These are phyloP conservation scores for Theonella swinhoei DNA, from an alignment of 37 sponge, comb jelly and placozoan species.

Conservation along the genomic window DNA sequence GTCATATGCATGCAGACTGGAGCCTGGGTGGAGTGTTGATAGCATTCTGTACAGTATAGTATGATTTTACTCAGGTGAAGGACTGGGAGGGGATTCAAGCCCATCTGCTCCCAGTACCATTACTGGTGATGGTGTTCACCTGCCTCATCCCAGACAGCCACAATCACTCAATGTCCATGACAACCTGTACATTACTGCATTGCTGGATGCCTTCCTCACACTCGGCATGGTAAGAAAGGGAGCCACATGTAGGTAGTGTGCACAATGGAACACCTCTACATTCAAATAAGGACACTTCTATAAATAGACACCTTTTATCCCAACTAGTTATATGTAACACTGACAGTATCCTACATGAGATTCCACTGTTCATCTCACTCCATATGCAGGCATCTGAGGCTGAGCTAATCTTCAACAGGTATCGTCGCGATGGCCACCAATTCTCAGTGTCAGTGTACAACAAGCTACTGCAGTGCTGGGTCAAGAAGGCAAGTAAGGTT, in stretches of 20 bases:
- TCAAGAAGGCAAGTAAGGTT: constrained; percentile 43
- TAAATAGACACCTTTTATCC: too few species aligned
- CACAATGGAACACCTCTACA: neutral
- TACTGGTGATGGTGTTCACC: neutral
- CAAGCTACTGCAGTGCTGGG: constrained; percentile 61
- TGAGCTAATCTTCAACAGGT: constrained; percentile 64
- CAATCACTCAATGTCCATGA: neutral
- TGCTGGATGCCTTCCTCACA: neutral
- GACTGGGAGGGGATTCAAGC: too few species aligned
- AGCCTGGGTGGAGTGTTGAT: too few species aligned
- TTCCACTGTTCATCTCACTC: too few species aligned
- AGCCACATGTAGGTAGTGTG: neutral
- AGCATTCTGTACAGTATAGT: too few species aligned
- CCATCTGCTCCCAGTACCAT: neutral
- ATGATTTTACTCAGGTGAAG: too few species aligned
- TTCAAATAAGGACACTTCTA: neutral
- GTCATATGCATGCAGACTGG: too few species aligned
- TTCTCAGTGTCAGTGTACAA: constrained; percentile 67
- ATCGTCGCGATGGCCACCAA: constrained; percentile 65
- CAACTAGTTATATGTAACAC: too few species aligned
- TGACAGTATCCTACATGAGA: too few species aligned
- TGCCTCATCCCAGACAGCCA: neutral
- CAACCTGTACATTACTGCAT: neutral
- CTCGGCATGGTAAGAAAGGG: neutral
- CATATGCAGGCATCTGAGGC: constrained; percentile 60